phyloP scores from a whole-genome alignment of 1,140 invertebrate genomes.

The Drosophila pruinosa region DNA sequence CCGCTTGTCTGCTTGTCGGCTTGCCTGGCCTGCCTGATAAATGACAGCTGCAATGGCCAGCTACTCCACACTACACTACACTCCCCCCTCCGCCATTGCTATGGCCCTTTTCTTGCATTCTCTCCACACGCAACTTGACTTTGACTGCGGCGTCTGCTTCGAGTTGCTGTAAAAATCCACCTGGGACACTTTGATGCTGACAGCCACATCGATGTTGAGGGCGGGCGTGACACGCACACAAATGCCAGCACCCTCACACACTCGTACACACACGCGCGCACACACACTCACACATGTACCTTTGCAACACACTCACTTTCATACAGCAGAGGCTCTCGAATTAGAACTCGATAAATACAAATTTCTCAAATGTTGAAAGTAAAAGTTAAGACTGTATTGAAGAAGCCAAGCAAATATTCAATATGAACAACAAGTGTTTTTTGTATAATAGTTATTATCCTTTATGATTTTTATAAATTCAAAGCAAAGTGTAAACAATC shows the following conservation, averaged over 20 bases:
- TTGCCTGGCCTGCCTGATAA: constrained; percentile 40
- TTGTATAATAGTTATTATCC: no score
- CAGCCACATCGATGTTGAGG: constrained; percentile 24
- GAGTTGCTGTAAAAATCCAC: constrained; percentile 27
- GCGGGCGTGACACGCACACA: constrained; percentile 33
- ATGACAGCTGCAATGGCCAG: constrained; percentile 60
- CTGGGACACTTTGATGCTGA: constrained; percentile 41
- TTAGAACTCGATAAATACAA: not conserved
- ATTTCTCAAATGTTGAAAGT: no score
- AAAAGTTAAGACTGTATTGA: no score
- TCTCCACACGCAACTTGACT: constrained; percentile 11
- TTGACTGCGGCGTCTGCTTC: constrained; percentile 23
- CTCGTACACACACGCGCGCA: constrained; percentile 4
- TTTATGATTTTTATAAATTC: no score
- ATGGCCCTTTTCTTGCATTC: not conserved
- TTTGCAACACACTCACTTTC: no score
- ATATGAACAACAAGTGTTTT: no score
- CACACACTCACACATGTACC: not conserved
- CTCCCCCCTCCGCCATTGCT: not conserved
- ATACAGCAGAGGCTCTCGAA: not conserved
- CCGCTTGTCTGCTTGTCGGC: constrained; percentile 2
- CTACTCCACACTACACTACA: not conserved
- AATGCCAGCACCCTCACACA: constrained; percentile 6
- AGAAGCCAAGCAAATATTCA: no score
- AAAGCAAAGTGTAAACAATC: no score